Conservation (phyloP, 1,140 invertebrate genomes). For the Forficula auricularia region DNA sequence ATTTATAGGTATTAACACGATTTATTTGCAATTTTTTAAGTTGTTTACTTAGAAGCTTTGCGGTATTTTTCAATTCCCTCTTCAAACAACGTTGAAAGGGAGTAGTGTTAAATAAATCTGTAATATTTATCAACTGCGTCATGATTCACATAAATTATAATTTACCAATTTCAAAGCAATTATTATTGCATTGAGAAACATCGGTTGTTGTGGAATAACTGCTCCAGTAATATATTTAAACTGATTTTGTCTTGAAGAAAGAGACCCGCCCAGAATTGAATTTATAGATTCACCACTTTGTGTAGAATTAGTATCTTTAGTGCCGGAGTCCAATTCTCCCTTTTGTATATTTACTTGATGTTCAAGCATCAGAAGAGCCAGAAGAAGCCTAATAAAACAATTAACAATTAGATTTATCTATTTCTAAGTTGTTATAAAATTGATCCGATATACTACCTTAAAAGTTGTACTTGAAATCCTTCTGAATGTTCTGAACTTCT, state of each 20-base stretch:
- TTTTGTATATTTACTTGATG: slow-evolving; percentile 39
- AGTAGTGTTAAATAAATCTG: too few relatives aligned
- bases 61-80: too few relatives aligned
- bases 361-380: slow-evolving; percentile 62
- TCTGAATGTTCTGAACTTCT: slow-evolving; percentile 46
- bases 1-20: too few relatives aligned
- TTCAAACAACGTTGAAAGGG: too few relatives aligned
- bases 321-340: slow-evolving; percentile 25
- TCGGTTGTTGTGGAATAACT: slow-evolving; percentile 60
- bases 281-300: too few relatives aligned
- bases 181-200: slow-evolving; percentile 68
- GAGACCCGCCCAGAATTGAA: too few relatives aligned
- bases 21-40: too few relatives aligned
- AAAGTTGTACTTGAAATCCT: slow-evolving; percentile 56
- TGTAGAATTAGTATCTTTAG: background rate
- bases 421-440: too few relatives aligned
- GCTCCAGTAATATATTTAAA: slow-evolving; percentile 45
- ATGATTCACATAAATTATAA: too few relatives aligned
- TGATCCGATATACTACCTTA: slow-evolving; percentile 42
- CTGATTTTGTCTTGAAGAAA: slow-evolving; percentile 24
- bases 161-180: slow-evolving; percentile 46
- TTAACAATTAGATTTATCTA: slow-evolving; percentile 9
- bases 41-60: too few relatives aligned
- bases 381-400: slow-evolving; percentile 33
- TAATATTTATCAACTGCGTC: too few relatives aligned